phyloP scores from a whole-genome alignment of 2,113 vertebrate species.

The Dromas ardeola region DNA sequence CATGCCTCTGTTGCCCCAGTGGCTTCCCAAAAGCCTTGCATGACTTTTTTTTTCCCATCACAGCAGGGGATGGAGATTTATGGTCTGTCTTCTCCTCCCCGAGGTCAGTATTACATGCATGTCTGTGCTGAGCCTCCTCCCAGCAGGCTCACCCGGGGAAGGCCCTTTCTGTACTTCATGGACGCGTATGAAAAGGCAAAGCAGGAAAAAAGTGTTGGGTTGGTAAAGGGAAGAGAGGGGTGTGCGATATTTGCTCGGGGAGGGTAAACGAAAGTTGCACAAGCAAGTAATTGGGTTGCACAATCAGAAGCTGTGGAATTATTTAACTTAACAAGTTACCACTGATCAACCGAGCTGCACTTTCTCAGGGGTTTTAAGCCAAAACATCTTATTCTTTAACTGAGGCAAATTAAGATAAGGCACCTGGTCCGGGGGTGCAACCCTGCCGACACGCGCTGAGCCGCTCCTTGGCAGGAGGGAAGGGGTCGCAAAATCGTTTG shows the following conservation, averaged over 20 bases:
- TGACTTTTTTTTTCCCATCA: background rate
- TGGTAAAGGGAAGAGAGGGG: background rate
- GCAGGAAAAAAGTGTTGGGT: background rate
- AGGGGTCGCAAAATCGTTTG: background rate
- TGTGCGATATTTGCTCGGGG: accelerated
- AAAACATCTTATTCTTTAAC: background rate
- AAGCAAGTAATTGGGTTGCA: background rate
- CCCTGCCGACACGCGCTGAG: background rate
- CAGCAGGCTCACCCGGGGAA: background rate
- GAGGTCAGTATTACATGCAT: background rate
- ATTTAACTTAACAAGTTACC: background rate
- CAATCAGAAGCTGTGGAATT: background rate
- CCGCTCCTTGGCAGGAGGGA: background rate
- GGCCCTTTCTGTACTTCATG: background rate
- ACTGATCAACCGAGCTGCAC: background rate
- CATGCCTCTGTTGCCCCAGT: background rate
- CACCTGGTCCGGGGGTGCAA: background rate
- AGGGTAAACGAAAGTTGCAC: background rate
- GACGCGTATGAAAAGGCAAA: background rate
- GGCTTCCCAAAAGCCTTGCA: background rate
- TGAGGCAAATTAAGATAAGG: background rate
- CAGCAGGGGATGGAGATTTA: background rate
- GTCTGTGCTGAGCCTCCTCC: background rate
- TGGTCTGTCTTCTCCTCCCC: background rate
- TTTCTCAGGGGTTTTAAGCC: background rate